These are phyloP conservation scores for Xyrichtys novacula DNA, from an alignment of 2,797 vertebrate species.

Conservation along the genomic window DNA sequence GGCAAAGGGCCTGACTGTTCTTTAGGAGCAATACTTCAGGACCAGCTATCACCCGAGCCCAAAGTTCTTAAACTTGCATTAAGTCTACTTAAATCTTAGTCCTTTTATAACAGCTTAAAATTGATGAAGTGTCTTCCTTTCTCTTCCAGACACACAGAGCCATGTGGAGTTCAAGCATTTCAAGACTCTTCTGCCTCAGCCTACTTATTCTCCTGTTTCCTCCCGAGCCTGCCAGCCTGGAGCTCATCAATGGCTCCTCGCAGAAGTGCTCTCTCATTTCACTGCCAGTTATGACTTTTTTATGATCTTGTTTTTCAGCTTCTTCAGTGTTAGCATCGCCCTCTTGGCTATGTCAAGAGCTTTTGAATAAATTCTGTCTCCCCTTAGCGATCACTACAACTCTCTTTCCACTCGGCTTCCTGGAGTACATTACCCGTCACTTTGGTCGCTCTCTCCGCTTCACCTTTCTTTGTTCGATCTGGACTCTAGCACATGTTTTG, in stretches of 20 bases:
- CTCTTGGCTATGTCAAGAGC: slow-evolving; percentile 27
- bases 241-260: slow-evolving; percentile 35
- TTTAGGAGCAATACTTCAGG: neutral
- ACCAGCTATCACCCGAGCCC: neutral
- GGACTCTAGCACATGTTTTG: slow-evolving; percentile 15
- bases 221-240: slow-evolving; percentile 14
- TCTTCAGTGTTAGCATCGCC: slow-evolving; percentile 26
- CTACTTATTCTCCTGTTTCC: slow-evolving; percentile 27
- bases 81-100: slow-evolving; percentile 4
- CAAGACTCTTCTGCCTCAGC: slow-evolving; percentile 13
- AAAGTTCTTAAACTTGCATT: slow-evolving; percentile 2
- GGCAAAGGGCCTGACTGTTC: too few species aligned
- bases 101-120: slow-evolving; percentile 5
- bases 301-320: slow-evolving; percentile 24
- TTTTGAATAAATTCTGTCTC: slow-evolving; percentile 34
- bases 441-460: slow-evolving; percentile 8
- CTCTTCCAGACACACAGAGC: slow-evolving; percentile 7
- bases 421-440: slow-evolving; percentile 17
- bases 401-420: slow-evolving; percentile 19
- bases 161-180: slow-evolving; percentile 24
- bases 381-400: slow-evolving; percentile 17
- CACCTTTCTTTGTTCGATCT: slow-evolving; percentile 9
- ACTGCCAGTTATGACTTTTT: slow-evolving; percentile 20
- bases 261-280: slow-evolving; percentile 30
- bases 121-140: neutral